Conservation (phyloP, 1,140 invertebrate genomes). For the Zaprionus vittiger region DNA sequence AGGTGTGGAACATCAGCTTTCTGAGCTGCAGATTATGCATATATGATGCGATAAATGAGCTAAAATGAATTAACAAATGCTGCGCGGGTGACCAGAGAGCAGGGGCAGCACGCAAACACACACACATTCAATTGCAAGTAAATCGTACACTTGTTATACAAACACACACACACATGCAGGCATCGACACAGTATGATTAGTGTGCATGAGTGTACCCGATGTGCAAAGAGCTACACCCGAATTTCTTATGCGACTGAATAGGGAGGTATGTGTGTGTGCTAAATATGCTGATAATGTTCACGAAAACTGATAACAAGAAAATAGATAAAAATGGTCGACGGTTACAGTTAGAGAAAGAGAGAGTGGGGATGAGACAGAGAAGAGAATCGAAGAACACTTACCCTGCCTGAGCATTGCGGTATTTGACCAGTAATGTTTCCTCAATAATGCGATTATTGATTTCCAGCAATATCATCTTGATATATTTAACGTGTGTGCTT, state of each 20-base stretch:
- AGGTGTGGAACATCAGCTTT: slow-evolving; percentile 9
- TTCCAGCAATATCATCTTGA: slow-evolving; percentile 97
- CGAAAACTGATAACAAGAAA: slow-evolving; percentile 61
- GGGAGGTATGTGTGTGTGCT: slow-evolving; percentile 22
- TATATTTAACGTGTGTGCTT: slow-evolving; percentile 29
- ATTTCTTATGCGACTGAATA: slow-evolving; percentile 7
- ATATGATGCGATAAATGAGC: slow-evolving; percentile 73
- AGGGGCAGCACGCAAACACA: slow-evolving; percentile 2
- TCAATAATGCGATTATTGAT: slow-evolving; percentile 99
- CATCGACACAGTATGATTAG: slow-evolving; percentile 31
- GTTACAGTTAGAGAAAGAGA: slow-evolving; percentile 44
- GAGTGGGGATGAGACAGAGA: slow-evolving; percentile 10
- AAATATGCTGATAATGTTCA: slow-evolving; percentile 58
- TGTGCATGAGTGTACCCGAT: slow-evolving; percentile 50
- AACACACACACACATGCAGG: not conserved
- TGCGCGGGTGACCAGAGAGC: not conserved
- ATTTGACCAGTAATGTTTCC: slow-evolving; percentile 97
- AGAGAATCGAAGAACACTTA: slow-evolving; percentile 86
- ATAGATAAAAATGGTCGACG: slow-evolving; percentile 63
- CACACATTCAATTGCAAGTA: not conserved
- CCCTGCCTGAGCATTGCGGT: slow-evolving; percentile 97
- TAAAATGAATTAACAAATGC: slow-evolving; percentile 59
- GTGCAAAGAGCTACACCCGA: slow-evolving; percentile 56
- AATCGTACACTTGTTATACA: not conserved
- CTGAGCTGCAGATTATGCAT: slow-evolving; percentile 44